A percentile compares a stretch with the other conserved stretches of the same genome.
phyloP scores from a whole-genome alignment of 2,888 invertebrate genomes.

The Ophion ellenae region DNA sequence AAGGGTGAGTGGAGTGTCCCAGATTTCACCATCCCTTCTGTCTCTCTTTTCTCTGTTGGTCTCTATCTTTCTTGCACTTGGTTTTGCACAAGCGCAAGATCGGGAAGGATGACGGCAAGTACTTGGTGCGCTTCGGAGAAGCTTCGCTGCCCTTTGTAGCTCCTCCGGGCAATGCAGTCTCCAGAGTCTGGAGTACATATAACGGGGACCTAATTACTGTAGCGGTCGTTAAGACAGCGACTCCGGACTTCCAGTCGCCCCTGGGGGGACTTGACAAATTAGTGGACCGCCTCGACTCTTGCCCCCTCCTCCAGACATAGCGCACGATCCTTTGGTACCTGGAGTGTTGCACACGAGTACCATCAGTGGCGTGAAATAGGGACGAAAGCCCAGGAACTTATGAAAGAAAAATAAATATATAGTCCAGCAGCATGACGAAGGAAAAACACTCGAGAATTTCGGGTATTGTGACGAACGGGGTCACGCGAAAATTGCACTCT shows the following conservation, averaged over 20 bases:
- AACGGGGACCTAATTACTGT: conserved; percentile 69
- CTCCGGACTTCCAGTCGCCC: conserved; percentile 43
- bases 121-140: conserved; percentile 44
- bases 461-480: conserved; percentile 1
- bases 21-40: conserved; percentile 18
- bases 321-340: conserved; percentile 57
- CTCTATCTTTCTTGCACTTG: background rate
- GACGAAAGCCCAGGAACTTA: conserved; percentile 5
- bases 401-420: conserved; percentile 21
- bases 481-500: conserved; percentile 7
- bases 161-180: conserved; percentile 48
- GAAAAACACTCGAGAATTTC: conserved; percentile 22
- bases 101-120: conserved; percentile 36
- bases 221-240: conserved; percentile 67
- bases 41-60: background rate
- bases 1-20: conserved; percentile 39
- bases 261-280: conserved; percentile 62
- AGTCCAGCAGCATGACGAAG: background rate
- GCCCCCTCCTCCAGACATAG: conserved; percentile 31
- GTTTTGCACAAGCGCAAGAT: conserved; percentile 16
- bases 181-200: conserved; percentile 60
- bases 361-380: conserved; percentile 30
- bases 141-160: conserved; percentile 47
- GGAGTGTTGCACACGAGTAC: conserved; percentile 51
- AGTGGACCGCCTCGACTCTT: conserved; percentile 46